Conservation (phyloP, 2,888 invertebrate species). For the Idaea straminata region DNA sequence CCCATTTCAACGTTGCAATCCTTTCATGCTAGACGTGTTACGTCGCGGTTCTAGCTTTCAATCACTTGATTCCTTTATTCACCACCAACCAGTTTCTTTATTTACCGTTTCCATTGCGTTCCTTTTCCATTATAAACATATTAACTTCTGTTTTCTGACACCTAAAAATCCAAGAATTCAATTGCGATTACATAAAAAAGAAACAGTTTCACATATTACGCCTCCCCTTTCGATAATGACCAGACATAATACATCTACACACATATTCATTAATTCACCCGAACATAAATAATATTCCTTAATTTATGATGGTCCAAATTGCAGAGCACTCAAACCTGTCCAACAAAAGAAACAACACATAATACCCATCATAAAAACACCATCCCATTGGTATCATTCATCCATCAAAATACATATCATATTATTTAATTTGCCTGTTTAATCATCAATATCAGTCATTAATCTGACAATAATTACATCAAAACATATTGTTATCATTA, state of each 20-base stretch:
- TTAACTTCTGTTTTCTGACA: background rate
- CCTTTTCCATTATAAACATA: background rate
- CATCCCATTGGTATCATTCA: background rate
- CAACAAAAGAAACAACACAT: too few species aligned
- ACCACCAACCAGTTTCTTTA: background rate
- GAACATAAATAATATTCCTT: too few species aligned
- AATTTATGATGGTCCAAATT: too few species aligned
- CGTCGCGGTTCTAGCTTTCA: background rate
- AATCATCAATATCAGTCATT: background rate
- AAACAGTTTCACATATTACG: background rate
- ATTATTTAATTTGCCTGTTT: background rate
- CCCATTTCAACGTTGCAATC: slow-evolving; percentile 1
- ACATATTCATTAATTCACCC: too few species aligned
- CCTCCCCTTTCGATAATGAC: too few species aligned
- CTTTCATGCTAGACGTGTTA: background rate
- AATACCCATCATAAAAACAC: too few species aligned
- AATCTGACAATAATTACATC: background rate
- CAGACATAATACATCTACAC: too few species aligned
- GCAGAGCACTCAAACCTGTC: too few species aligned
- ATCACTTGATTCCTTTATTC: background rate
- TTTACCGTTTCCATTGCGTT: background rate
- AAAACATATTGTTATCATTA: background rate
- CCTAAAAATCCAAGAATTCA: background rate
- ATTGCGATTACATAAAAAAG: background rate
- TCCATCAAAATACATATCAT: background rate